These are phyloP conservation scores for Hydropotes inermis DNA, from an alignment of 2,113 vertebrate genomes.

Conservation along the genomic window DNA sequence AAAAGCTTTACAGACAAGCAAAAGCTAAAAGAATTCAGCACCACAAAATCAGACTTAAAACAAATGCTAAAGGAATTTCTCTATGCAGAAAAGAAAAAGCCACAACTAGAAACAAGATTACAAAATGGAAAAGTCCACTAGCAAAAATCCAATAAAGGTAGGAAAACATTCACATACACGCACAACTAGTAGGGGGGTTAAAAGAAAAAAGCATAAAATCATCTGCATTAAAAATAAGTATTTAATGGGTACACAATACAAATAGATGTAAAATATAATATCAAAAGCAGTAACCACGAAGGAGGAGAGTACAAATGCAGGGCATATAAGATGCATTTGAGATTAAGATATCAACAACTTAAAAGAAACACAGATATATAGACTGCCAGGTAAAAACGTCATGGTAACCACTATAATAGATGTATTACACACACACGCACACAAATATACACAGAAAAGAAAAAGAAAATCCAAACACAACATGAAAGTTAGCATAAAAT, in stretches of 20 bases:
- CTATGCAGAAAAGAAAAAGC: not conserved
- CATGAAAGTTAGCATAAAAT: not conserved
- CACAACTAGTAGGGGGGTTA: not conserved
- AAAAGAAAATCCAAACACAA: not conserved
- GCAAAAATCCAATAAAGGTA: not conserved
- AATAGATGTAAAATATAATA: not conserved
- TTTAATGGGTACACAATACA: not conserved
- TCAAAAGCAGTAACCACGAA: not conserved
- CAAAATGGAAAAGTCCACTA: not conserved
- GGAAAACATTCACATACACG: not conserved
- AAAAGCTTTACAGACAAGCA: not conserved
- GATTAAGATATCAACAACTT: not conserved
- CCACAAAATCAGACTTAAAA: not conserved
- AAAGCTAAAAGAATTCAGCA: not conserved
- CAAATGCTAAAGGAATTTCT: not conserved
- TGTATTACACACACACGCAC: not conserved
- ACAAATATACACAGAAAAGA: not conserved
- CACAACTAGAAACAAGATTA: not conserved
- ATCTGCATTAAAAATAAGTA: not conserved
- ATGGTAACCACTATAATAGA: not conserved
- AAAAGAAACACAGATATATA: not conserved
- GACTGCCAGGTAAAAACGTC: not conserved
- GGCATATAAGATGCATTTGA: not conserved
- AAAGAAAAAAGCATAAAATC: not conserved
- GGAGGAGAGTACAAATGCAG: not conserved